Percentiles rank a stretch among this genome's conserved stretches.
Conservation (phyloP, 2,888 invertebrate genomes). For the Danaus chrysippus region DNA sequence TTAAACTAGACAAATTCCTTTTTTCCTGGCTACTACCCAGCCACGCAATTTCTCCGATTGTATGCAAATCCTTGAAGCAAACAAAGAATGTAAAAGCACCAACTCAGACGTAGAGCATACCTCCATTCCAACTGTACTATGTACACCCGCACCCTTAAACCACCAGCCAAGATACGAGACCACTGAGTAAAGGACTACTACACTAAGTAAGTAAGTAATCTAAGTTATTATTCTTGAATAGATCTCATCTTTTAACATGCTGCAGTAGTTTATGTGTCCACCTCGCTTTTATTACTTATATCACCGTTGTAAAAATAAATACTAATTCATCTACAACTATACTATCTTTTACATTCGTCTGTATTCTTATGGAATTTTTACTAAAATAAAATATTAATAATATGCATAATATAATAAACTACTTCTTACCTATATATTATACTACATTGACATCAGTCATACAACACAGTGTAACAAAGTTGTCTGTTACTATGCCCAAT, state of each 20-base stretch:
- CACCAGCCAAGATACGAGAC: conserved; percentile 40
- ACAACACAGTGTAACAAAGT: conserved; percentile 14
- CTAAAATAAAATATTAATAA: no score
- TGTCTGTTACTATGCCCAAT: conserved; percentile 22
- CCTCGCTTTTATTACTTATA: conserved; percentile 62
- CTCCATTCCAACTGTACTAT: conserved; percentile 46
- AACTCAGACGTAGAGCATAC: conserved; percentile 56
- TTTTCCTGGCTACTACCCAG: conserved; percentile 54
- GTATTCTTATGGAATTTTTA: no score
- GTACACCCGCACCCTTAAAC: conserved; percentile 44
- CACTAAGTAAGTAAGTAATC: conserved; percentile 57
- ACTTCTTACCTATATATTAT: conserved; percentile 7
- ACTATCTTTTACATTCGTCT: no score
- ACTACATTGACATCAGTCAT: conserved; percentile 10
- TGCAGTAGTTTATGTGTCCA: background rate
- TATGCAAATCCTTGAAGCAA: conserved; percentile 73
- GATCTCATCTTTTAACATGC: conserved; percentile 47
- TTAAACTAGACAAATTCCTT: conserved; percentile 62
- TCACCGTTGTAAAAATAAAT: no score
- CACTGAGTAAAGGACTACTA: conserved; percentile 47
- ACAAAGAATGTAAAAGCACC: conserved; percentile 74
- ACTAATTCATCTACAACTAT: no score
- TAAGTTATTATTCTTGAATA: conserved; percentile 65
- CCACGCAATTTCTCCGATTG: conserved; percentile 75
- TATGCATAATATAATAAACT: background rate